Conservation (phyloP, 2,888 invertebrate species). For the Leptarthrus brevirostris region DNA sequence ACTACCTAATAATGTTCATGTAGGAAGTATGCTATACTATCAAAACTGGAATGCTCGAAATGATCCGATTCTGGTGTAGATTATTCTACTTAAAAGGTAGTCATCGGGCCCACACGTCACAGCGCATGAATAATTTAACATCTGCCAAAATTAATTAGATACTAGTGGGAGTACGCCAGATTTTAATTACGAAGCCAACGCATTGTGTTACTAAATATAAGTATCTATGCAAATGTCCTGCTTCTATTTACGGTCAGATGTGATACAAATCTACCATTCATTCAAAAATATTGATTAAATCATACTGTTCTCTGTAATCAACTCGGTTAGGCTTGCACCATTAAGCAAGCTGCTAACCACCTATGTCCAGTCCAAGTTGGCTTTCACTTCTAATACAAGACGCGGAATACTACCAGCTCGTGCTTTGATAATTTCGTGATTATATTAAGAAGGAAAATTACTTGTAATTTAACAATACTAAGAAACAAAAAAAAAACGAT, state of each 20-base stretch:
- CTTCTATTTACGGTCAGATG: background rate
- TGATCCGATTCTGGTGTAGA: no score
- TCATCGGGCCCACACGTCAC: background rate
- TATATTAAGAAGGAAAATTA: background rate
- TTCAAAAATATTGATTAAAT: slow-evolving; percentile 16
- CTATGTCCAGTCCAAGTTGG: background rate
- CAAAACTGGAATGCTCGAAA: no score
- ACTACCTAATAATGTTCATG: no score
- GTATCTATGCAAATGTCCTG: background rate
- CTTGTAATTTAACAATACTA: background rate
- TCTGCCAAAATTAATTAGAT: slow-evolving; percentile 4
- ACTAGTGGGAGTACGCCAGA: background rate
- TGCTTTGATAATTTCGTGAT: background rate
- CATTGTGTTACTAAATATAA: background rate
- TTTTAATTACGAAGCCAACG: background rate
- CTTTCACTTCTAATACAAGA: background rate
- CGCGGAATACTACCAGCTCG: background rate
- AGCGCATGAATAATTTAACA: background rate
- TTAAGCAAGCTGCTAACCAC: background rate
- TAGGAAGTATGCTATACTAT: no score
- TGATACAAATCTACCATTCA: background rate
- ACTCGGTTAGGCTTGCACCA: background rate
- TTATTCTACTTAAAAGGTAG: no score
- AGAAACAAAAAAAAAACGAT: background rate
- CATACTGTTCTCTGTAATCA: background rate